These are phyloP conservation scores for Aphidius ervi DNA, from an alignment of 1,140 invertebrate species.

Conservation along the genomic window DNA sequence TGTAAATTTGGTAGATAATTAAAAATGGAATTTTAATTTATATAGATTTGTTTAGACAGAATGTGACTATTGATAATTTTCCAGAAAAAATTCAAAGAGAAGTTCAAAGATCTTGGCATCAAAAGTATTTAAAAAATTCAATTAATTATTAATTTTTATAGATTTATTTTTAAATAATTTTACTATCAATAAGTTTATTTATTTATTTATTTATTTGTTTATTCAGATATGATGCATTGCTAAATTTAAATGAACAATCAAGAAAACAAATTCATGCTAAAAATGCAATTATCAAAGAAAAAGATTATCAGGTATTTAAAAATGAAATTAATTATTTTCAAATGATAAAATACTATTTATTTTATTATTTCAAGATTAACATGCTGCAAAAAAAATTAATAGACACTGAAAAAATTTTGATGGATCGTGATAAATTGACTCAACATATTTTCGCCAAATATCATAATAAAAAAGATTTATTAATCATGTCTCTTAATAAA, in stretches of 20 bases:
- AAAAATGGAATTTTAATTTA: slow-evolving; percentile 2
- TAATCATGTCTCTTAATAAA: slow-evolving; percentile 1
- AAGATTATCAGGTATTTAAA: slow-evolving; percentile 25
- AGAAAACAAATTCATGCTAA: slow-evolving; percentile 21
- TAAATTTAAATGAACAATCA: slow-evolving; percentile 29
- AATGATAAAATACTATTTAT: too few species aligned
- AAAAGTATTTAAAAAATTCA: slow-evolving; percentile 27
- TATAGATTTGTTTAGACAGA: slow-evolving; percentile 37
- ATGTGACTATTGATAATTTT: slow-evolving; percentile 29
- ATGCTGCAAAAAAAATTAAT: slow-evolving; percentile 27
- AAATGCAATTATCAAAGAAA: slow-evolving; percentile 24
- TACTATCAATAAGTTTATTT: background rate
- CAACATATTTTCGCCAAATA: slow-evolving; percentile 30
- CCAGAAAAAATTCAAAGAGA: slow-evolving; percentile 29
- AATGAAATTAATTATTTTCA: background rate
- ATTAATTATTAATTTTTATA: background rate
- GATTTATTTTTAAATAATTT: background rate
- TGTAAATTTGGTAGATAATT: background rate
- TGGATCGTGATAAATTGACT: slow-evolving; percentile 21
- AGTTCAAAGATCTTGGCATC: slow-evolving; percentile 33
- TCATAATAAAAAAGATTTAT: slow-evolving; percentile 17
- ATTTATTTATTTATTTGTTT: background rate
- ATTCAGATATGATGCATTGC: slow-evolving; percentile 34
- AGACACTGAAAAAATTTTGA: slow-evolving; percentile 23
- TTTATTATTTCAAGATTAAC: slow-evolving; percentile 23